These are phyloP conservation scores for Propithecus deckenii DNA, from an alignment of 2,797 vertebrate genomes.

Conservation along the genomic window DNA sequence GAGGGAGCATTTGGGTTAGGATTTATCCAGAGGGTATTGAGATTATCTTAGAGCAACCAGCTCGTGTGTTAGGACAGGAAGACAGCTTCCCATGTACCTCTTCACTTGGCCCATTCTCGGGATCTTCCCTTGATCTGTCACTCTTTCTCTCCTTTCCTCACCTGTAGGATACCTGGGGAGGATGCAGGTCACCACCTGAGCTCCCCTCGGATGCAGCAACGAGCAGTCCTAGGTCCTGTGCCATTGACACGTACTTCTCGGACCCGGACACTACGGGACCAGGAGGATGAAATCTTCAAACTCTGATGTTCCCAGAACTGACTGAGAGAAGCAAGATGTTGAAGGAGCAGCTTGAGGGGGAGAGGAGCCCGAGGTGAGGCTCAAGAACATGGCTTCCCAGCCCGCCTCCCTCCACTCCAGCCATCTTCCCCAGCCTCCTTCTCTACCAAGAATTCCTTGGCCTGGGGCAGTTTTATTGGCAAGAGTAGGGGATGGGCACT, in stretches of 20 bases:
- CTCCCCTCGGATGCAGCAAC: slow-evolving; percentile 76
- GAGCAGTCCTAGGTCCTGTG: slow-evolving; percentile 82
- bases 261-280: slow-evolving; percentile 86
- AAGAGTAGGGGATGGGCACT: neutral
- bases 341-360: slow-evolving; percentile 11
- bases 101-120: neutral
- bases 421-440: neutral
- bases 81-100: neutral
- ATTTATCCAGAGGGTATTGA: neutral
- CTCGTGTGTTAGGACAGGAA: neutral
- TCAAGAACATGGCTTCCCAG: neutral
- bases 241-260: slow-evolving; percentile 90
- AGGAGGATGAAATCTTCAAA: slow-evolving; percentile 94
- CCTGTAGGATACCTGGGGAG: slow-evolving; percentile 82
- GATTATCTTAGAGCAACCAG: neutral
- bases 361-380: slow-evolving; percentile 60
- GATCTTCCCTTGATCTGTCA: neutral
- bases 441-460: neutral
- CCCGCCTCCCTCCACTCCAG: neutral
- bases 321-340: slow-evolving; percentile 59
- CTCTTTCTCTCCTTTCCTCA: neutral
- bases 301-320: slow-evolving; percentile 85
- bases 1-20: neutral
- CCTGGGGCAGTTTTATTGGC: neutral
- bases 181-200: neutral